phyloP scores from a whole-genome alignment of 2,888 invertebrate genomes.

The Syrista parreyssii region DNA sequence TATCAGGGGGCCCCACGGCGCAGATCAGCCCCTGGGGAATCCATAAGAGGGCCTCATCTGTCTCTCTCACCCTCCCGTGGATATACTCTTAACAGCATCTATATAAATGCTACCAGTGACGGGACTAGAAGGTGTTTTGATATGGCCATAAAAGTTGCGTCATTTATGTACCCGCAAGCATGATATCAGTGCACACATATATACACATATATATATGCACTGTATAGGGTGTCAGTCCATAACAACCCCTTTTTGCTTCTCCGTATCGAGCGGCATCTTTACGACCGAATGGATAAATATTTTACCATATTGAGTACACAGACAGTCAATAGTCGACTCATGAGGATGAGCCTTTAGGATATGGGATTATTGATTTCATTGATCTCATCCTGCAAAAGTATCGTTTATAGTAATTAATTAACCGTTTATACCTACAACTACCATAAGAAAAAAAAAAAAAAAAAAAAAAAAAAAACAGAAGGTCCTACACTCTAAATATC shows the following conservation, averaged over 20 bases:
- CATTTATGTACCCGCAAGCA: constrained; percentile 25
- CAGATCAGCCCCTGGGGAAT: constrained; percentile 42
- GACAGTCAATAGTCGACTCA: not conserved
- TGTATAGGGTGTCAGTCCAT: constrained; percentile 12
- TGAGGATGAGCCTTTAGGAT: not conserved
- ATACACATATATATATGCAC: not conserved
- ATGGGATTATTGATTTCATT: not conserved
- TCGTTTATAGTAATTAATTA: not conserved
- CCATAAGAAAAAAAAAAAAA: too few relatives aligned
- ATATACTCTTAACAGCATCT: not conserved
- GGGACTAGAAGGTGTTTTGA: constrained; percentile 33
- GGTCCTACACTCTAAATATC: not conserved
- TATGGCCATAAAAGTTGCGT: constrained; percentile 42
- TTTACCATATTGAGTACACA: constrained; percentile 24
- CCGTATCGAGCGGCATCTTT: constrained; percentile 31
- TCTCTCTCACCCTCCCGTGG: not conserved
- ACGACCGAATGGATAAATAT: constrained; percentile 42
- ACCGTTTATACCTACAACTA: not conserved
- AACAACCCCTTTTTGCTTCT: constrained; percentile 16
- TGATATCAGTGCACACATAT: not conserved
- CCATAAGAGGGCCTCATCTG: not conserved
- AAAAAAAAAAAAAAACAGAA: not conserved
- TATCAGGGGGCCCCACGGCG: constrained; percentile 47
- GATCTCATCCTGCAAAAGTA: not conserved
- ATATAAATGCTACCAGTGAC: constrained; percentile 10